Percentiles rank a stretch among this genome's conserved stretches.
phyloP scores from a whole-genome alignment of 2,888 invertebrate genomes.

The Catocala fraxini region DNA sequence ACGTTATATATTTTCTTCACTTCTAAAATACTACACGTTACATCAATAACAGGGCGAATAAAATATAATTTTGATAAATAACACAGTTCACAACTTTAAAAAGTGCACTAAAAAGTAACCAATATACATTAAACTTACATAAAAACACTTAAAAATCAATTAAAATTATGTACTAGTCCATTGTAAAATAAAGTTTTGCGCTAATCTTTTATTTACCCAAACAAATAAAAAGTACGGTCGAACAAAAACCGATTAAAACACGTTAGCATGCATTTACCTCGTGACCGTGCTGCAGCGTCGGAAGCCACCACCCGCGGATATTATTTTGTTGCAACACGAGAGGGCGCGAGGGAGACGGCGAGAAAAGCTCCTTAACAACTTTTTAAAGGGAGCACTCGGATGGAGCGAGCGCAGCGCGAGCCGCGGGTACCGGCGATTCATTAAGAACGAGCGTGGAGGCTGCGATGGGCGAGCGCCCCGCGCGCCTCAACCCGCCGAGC shows the following conservation, averaged over 20 bases:
- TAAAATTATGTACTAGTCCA: background rate
- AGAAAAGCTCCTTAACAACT: constrained; percentile 74
- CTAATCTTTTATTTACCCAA: constrained; percentile 20
- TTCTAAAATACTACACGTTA: constrained; percentile 14
- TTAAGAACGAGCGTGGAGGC: constrained; percentile 83
- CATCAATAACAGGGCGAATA: background rate
- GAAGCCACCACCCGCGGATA: constrained; percentile 62
- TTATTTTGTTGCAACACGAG: constrained; percentile 71
- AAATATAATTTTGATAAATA: constrained; percentile 3
- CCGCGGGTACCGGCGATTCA: constrained; percentile 86
- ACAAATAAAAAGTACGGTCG: constrained; percentile 40
- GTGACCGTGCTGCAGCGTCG: constrained; percentile 57
- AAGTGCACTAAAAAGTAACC: background rate
- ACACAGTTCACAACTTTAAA: constrained; percentile 7
- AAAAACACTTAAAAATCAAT: background rate
- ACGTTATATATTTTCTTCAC: constrained; percentile 16
- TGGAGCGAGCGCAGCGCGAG: constrained; percentile 79
- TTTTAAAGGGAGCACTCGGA: constrained; percentile 76
- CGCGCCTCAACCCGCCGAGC: constrained; percentile 51
- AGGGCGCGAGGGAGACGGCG: constrained; percentile 80
- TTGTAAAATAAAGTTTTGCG: constrained; percentile 9
- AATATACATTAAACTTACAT: background rate
- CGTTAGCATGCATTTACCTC: constrained; percentile 62
- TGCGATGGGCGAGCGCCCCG: constrained; percentile 71
- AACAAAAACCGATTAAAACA: constrained; percentile 46